Evolutionary conservation across 2,888 invertebrate species (phyloP).

Genomic region (Rhingia campestris): DNA sequence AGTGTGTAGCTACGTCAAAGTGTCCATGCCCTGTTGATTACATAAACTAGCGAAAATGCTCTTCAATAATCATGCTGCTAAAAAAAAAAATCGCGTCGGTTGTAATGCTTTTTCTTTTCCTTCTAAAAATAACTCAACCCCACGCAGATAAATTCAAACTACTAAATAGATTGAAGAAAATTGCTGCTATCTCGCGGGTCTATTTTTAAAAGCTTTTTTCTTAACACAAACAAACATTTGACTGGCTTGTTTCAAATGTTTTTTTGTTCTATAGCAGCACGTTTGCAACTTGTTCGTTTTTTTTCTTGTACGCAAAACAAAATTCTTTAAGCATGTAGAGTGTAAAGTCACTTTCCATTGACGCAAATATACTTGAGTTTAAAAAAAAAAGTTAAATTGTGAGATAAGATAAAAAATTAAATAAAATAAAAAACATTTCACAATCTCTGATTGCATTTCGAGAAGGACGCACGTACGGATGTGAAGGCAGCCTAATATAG

Average conservation of each 20-base stretch:
- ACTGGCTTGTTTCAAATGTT: constrained; percentile 55
- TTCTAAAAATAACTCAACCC: constrained; percentile 53
- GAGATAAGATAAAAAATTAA: constrained; percentile 38
- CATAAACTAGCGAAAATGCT: constrained; percentile 11
- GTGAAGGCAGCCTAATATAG: neutral
- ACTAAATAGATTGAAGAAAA: constrained; percentile 52
- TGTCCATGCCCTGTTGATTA: constrained; percentile 24
- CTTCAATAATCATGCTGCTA: neutral
- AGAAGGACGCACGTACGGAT: constrained; percentile 7
- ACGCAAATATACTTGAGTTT: constrained; percentile 21
- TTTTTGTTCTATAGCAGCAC: constrained; percentile 19
- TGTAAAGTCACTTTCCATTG: constrained; percentile 7
- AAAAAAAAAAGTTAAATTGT: constrained; percentile 11
- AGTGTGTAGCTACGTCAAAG: constrained; percentile 9
- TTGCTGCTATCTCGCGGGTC: constrained; percentile 42
- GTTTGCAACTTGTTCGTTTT: neutral
- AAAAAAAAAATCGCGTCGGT: constrained; percentile 15
- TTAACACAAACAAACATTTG: constrained; percentile 62
- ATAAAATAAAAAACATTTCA: constrained; percentile 21
- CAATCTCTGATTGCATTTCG: constrained; percentile 7
- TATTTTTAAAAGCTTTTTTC: constrained; percentile 49
- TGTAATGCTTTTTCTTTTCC: constrained; percentile 18
- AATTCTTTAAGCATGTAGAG: constrained; percentile 3
- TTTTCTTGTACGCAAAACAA: constrained; percentile 16
- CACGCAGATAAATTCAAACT: constrained; percentile 53